A percentile compares a stretch with the other conserved stretches of the same genome.
Conservation (phyloP, 2,113 vertebrate species). For the Narcine bancroftii region DNA sequence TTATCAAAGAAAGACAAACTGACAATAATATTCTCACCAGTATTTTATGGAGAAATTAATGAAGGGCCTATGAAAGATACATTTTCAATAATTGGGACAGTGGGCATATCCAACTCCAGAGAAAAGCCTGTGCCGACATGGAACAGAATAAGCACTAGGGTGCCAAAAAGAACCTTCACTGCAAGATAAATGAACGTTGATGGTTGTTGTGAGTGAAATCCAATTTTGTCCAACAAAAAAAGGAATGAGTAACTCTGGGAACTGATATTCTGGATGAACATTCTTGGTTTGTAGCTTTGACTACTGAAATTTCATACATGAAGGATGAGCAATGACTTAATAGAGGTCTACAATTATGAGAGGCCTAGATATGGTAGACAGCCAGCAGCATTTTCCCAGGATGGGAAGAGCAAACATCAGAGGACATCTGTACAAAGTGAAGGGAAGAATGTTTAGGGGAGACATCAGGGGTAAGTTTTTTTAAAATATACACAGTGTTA, state of each 20-base stretch:
- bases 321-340: too few relatives aligned
- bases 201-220: neutral
- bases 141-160: neutral
- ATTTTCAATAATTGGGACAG: conserved; percentile 13
- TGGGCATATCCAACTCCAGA: neutral
- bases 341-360: too few relatives aligned
- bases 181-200: neutral
- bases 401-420: too few relatives aligned
- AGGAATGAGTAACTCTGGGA: neutral
- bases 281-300: neutral
- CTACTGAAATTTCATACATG: neutral
- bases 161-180: neutral
- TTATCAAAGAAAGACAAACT: conserved; percentile 5
- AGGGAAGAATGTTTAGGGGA: too few relatives aligned
- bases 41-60: neutral
- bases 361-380: too few relatives aligned
- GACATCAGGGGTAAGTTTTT: too few relatives aligned
- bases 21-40: conserved; percentile 16
- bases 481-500: too few relatives aligned
- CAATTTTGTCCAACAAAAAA: neutral
- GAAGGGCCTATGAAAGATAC: neutral
- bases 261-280: neutral
- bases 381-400: too few relatives aligned
- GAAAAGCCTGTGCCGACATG: neutral
- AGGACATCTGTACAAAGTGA: too few relatives aligned